Evolutionary conservation across 2,888 invertebrate genomes (phyloP).

Genomic region (Calliscelio sp.): DNA sequence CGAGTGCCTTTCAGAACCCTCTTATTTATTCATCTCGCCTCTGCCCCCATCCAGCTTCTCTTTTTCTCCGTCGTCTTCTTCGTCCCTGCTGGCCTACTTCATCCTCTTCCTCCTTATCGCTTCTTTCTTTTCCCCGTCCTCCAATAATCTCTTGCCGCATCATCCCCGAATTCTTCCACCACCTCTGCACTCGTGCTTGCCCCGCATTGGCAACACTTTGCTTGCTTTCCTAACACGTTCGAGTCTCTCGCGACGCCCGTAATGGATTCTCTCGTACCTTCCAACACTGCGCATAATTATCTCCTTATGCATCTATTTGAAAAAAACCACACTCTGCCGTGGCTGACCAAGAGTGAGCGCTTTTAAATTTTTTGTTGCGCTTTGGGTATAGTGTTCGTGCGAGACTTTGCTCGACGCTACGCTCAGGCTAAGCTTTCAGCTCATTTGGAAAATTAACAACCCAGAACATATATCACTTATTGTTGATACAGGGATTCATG

Average conservation of each 20-base stretch:
- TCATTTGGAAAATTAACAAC: conserved; percentile 34
- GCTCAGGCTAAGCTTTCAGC: conserved; percentile 19
- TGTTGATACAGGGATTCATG: conserved; percentile 3
- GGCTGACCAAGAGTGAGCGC: conserved; percentile 47
- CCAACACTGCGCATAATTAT: conserved; percentile 62
- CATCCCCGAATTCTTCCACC: conserved; percentile 70
- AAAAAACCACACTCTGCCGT: conserved; percentile 36
- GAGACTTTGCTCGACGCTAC: conserved; percentile 1
- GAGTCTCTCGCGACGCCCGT: conserved; percentile 67
- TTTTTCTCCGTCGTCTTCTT: conserved; percentile 19
- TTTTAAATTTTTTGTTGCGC: conserved; percentile 39
- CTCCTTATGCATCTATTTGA: conserved; percentile 46
- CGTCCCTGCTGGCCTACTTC: conserved; percentile 28
- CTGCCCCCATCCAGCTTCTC: conserved; percentile 66
- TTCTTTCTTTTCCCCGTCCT: conserved; percentile 40
- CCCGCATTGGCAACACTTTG: conserved; percentile 69
- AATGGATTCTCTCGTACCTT: conserved; percentile 63
- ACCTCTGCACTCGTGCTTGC: conserved; percentile 53
- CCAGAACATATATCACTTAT: conserved; percentile 36
- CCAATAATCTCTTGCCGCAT: conserved; percentile 69
- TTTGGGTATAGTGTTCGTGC: not conserved
- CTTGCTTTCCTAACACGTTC: conserved; percentile 65
- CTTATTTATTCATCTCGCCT: conserved; percentile 86
- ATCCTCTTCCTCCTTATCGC: conserved; percentile 37
- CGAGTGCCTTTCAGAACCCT: conserved; percentile 84